Conservation (phyloP, 2,113 vertebrate species). For the Grallaria varia region DNA sequence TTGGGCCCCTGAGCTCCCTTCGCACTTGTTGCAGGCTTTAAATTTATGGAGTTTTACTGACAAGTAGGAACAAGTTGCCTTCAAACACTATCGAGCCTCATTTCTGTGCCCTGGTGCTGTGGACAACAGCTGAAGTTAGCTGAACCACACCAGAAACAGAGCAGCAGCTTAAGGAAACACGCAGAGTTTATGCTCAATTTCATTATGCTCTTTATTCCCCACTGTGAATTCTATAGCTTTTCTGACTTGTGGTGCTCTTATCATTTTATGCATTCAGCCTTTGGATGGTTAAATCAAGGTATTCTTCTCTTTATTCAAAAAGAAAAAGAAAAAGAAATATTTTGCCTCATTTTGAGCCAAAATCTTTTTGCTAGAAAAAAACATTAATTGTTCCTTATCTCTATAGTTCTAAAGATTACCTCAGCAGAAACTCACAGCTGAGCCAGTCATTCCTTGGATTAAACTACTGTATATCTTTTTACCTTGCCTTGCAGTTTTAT, state of each 20-base stretch:
- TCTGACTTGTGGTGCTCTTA: slow-evolving; percentile 29
- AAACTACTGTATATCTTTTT: background rate
- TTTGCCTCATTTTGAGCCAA: slow-evolving; percentile 48
- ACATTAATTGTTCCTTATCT: background rate
- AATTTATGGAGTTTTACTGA: background rate
- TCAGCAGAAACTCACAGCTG: slow-evolving; percentile 1
- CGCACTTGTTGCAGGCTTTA: background rate
- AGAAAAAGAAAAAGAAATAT: background rate
- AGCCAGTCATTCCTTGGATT: background rate
- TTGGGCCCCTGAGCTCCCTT: background rate
- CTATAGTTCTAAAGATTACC: background rate
- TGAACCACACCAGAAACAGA: slow-evolving; percentile 7
- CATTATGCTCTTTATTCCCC: slow-evolving; percentile 19
- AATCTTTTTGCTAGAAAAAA: background rate
- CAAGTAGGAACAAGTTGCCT: slow-evolving; percentile 16
- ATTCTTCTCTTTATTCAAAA: slow-evolving; percentile 30
- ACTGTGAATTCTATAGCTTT: slow-evolving; percentile 64
- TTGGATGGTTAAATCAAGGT: slow-evolving; percentile 48
- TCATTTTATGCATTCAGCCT: slow-evolving; percentile 24
- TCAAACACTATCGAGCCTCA: background rate
- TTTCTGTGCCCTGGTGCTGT: slow-evolving; percentile 27
- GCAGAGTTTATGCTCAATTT: slow-evolving; percentile 25
- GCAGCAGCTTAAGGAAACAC: background rate
- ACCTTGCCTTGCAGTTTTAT: background rate
- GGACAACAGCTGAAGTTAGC: background rate